Base-by-base conservation (phyloP, 2,113 vertebrate genomes). In the Elachura formosa region DNA sequence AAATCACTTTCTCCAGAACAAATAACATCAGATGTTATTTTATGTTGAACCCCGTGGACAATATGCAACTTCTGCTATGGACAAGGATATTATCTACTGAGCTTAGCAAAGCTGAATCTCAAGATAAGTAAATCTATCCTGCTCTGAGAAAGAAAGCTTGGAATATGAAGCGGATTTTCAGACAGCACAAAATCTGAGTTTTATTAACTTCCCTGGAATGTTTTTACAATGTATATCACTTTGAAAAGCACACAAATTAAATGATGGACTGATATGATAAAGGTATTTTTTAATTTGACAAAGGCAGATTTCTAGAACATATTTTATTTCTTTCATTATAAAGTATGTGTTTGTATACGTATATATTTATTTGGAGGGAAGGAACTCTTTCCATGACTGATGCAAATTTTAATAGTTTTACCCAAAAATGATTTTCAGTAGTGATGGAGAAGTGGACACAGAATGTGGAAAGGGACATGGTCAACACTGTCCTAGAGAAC, bases 81-180 rank as follows among this genome's bases (percentile, higher is more conserved):
- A 92, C 56, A 77, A 89, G 58, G 46, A 90, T 92, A 45, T 40
- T 84, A 84, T 69, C 72, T 93, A 45, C 12, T 12, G 43, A 80
- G 24, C 63, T 93, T 87, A 88, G 67, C 77, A 84, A 89, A 95
- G 77, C 75, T 95, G 31, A 77, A 56, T 79, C 69, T 95, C 78
- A 52, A 87, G 96, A 95, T 86, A 84, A 72, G 41, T 45, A 62
- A 79, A 85, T 55, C 46, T 61, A 66, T 48, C 21, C 64, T 64
- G 2, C 10, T 91, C 48, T 45, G 13, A 21, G 69, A 61, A 76
- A 83, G 78, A 81, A 68, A 26, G 4, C 25, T 52, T 90, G 69
- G 84, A 91, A 90, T 79, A 40, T 3, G 23, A 25, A 48, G 20
- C 19, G 14, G 10, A 38, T 83, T 81, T 87, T 76, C 21, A 97